A percentile compares a stretch with the other conserved stretches of the same genome.
Conservation (phyloP, 2,113 vertebrate genomes). For the Mesocricetus auratus region DNA sequence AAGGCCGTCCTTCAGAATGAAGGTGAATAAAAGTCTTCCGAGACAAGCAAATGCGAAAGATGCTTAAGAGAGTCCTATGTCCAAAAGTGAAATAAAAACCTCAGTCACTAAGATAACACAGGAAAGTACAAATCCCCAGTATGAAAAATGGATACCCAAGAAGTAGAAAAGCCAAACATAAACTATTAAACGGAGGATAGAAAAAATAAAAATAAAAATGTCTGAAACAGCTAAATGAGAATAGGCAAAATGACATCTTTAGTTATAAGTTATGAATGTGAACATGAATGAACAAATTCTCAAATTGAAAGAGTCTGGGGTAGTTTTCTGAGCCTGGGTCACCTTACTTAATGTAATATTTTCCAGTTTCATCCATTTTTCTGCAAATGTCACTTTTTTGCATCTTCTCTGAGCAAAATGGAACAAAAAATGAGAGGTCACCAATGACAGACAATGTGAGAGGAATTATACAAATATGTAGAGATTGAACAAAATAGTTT, state of each 20-base stretch:
- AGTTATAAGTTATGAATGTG: too few relatives aligned
- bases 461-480: background rate
- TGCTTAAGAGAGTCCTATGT: background rate
- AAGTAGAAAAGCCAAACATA: background rate
- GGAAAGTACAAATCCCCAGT: background rate
- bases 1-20: background rate
- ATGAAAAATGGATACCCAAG: background rate
- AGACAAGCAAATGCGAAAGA: background rate
- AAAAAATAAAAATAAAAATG: background rate
- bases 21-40: background rate
- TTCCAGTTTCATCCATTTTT: background rate
- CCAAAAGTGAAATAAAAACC: background rate
- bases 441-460: background rate
- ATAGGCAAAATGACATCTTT: background rate
- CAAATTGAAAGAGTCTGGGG: background rate
- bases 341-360: background rate
- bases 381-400: background rate
- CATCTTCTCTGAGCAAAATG: background rate
- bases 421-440: background rate
- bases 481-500: background rate
- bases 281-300: background rate
- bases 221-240: background rate
- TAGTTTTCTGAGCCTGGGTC: background rate
- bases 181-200: background rate
- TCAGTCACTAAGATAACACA: background rate